Base-by-base conservation (phyloP, 2,113 vertebrate genomes). In the Etheostoma cragini region DNA sequence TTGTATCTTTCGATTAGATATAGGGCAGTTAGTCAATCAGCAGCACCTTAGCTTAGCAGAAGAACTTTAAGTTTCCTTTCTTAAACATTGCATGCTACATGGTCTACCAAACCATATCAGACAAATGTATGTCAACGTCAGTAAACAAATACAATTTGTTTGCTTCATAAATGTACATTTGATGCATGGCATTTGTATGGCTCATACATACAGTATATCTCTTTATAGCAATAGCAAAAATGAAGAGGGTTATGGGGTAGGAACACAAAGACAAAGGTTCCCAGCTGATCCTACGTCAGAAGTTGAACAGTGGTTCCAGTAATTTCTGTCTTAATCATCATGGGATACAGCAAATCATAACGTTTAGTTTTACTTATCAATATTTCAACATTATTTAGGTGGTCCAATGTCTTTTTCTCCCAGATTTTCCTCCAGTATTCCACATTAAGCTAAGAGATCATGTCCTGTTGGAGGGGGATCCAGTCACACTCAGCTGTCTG, bases 361-460 rank as follows among this genome's bases (percentile, higher is more conserved):
- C 22, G 38, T 63, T 42, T 56, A 33, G 15, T 21, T 54, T 72
- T 8, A 17, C 35, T 6, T 47, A 38, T 46, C 3, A 62, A 8
- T 42, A 16, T 8, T 19, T 24, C 7, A 11, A 52, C 42, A 52
- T 1, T 0, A 69, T 24, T 42, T 61, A 22, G 62, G n/a, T 64
- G 24, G 15, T 60, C 0, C 47, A 3, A 53, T 83, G 19, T 85
- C 4, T 79, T 60, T 69, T 35, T 30, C 21, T 77, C 26, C n/a
- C 90, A 99, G 98, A 99, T 90, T 99, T 99, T 53, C 96, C 96
- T 76, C 98, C 98, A 1, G 90, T 99, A 78, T 99, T 99, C 94
- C 98, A 99, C 90, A 98, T 99, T 88, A 99, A 99, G 78, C 93
- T 99, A 89, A 97, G 97, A 95, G 98, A 99, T 93, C 97, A 98